A percentile compares a stretch with the other conserved stretches of the same genome.
These are phyloP conservation scores for Eulemur coronatus DNA, from an alignment of 2,797 vertebrate species.

Conservation along the genomic window DNA sequence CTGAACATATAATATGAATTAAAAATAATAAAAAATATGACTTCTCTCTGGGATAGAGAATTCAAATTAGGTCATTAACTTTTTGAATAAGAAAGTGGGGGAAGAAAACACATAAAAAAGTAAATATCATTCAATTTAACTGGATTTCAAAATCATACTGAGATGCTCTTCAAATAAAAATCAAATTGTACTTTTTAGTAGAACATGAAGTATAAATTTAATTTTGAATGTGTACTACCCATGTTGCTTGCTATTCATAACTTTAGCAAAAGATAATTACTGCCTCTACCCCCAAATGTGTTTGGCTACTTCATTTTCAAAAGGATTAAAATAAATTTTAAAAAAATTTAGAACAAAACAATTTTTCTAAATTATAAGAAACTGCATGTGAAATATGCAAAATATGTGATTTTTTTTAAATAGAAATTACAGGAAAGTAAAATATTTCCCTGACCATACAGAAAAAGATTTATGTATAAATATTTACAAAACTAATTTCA, in stretches of 20 bases:
- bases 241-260: not conserved
- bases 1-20: not conserved
- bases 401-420: constrained; percentile 13
- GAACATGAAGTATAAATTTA: not conserved
- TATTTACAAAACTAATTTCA: not conserved
- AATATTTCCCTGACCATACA: not conserved
- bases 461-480: not conserved
- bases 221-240: not conserved
- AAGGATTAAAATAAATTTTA: not conserved
- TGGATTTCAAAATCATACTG: constrained; percentile 20
- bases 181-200: not conserved
- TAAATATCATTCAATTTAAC: not conserved
- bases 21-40: constrained; percentile 31
- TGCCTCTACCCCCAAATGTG: not conserved
- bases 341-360: not conserved
- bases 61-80: constrained; percentile 15
- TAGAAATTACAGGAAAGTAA: not conserved
- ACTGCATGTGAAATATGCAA: not conserved
- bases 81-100: not conserved
- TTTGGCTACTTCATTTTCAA: not conserved
- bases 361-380: constrained; percentile 16
- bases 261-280: not conserved
- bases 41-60: not conserved
- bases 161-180: constrained; percentile 20
- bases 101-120: not conserved